These are phyloP conservation scores for Neopelma chrysocephalum DNA, from an alignment of 2,797 vertebrate genomes.

Conservation along the genomic window DNA sequence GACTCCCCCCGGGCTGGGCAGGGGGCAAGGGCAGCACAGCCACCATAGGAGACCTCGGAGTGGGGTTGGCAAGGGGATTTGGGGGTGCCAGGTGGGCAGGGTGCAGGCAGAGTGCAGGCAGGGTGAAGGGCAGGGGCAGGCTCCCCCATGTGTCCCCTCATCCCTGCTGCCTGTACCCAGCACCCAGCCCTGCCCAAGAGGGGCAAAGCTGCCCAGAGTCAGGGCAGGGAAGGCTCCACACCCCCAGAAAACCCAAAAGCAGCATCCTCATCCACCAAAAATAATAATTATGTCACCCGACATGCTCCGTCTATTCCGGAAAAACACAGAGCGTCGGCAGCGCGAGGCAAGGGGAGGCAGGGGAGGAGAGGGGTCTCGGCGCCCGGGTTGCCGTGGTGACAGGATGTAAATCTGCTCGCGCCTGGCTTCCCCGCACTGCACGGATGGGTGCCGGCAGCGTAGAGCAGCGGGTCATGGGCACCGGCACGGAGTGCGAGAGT, in stretches of 20 bases:
- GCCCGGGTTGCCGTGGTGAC: constrained; percentile 44
- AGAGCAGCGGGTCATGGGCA: not conserved
- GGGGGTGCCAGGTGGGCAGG: not conserved
- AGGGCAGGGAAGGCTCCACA: not conserved
- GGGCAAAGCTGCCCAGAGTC: not conserved
- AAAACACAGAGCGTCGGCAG: constrained; percentile 3
- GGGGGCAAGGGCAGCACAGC: not conserved
- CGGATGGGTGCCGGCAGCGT: not conserved
- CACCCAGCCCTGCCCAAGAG: not conserved
- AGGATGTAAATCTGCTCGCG: not conserved
- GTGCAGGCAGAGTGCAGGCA: not conserved
- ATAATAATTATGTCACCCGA: not conserved
- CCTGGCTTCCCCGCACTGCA: not conserved
- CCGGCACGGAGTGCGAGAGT: not conserved
- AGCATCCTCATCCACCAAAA: not conserved
- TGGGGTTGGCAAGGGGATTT: rapidly evolving
- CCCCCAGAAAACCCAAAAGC: not conserved
- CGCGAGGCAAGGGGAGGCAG: not conserved
- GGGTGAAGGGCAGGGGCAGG: not conserved
- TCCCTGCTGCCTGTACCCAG: not conserved
- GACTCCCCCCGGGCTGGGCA: rapidly evolving
- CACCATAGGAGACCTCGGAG: not conserved
- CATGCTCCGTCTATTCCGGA: not conserved
- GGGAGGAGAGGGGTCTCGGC: constrained; percentile 7
- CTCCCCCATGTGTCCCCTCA: not conserved